Percentiles rank a stretch among this genome's conserved stretches.
Conservation (phyloP, 2,888 invertebrate genomes). For the Orchesella flavescens region DNA sequence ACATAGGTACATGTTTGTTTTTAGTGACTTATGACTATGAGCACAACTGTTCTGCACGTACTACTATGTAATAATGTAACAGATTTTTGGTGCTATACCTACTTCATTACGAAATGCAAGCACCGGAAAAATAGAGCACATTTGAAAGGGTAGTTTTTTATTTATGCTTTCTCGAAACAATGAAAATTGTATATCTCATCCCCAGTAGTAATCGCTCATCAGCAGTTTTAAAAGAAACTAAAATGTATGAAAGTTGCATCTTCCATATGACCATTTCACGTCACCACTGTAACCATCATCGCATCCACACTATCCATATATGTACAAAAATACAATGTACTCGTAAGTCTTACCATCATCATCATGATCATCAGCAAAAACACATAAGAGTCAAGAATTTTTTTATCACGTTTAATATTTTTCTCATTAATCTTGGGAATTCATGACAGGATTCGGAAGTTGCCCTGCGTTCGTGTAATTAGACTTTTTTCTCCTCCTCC, state of each 20-base stretch:
- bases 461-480: conserved; percentile 69
- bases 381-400: conserved; percentile 43
- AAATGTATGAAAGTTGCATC: background rate
- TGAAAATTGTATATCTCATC: background rate
- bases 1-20: too few species aligned
- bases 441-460: conserved; percentile 71
- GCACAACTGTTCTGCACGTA: too few species aligned
- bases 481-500: conserved; percentile 67
- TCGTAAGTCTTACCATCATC: background rate
- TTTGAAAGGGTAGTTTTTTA: background rate
- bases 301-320: conserved; percentile 2
- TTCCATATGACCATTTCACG: conserved; percentile 2
- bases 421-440: conserved; percentile 69
- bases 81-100: too few species aligned
- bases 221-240: background rate
- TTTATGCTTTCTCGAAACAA: conserved; percentile 21
- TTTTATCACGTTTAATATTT: conserved; percentile 70
- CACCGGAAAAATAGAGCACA: background rate
- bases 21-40: too few species aligned
- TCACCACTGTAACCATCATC: conserved; percentile 19
- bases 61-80: too few species aligned
- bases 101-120: too few species aligned
- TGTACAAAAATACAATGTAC: background rate
- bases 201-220: conserved; percentile 53
- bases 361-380: background rate